Percentiles rank a stretch among this genome's conserved stretches.
phyloP scores from a whole-genome alignment of 2,113 vertebrate genomes.

The Dermatemys mawii region DNA sequence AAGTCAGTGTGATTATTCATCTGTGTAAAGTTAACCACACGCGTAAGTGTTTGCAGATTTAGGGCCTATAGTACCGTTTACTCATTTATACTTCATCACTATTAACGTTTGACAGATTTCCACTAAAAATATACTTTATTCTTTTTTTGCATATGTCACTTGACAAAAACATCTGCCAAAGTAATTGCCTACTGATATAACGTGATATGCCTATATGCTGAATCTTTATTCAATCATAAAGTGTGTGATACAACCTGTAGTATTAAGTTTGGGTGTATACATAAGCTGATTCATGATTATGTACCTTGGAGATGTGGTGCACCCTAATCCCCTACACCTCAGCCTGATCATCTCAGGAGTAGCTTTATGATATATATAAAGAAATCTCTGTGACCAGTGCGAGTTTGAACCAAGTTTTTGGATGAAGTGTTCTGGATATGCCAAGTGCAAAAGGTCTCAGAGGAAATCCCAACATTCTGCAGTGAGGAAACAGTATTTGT shows the following conservation, averaged over 20 bases:
- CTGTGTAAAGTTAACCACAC: neutral
- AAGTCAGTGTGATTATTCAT: neutral
- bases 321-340: neutral
- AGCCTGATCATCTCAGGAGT: neutral
- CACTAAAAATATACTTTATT: neutral
- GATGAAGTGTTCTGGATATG: neutral
- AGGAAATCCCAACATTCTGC: neutral
- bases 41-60: neutral
- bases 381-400: neutral
- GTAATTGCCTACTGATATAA: fast-evolving
- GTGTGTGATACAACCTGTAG: neutral
- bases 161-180: neutral
- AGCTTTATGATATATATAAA: neutral
- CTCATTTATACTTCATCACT: neutral
- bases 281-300: neutral
- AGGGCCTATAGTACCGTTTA: neutral
- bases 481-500: neutral
- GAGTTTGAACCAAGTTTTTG: neutral
- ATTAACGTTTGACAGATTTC: neutral
- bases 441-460: neutral
- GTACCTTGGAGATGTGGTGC: neutral
- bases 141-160: neutral
- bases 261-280: neutral
- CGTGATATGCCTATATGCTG: neutral
- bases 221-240: neutral